These are phyloP conservation scores for Hydropotes inermis DNA, from an alignment of 2,113 vertebrate genomes.

Conservation along the genomic window DNA sequence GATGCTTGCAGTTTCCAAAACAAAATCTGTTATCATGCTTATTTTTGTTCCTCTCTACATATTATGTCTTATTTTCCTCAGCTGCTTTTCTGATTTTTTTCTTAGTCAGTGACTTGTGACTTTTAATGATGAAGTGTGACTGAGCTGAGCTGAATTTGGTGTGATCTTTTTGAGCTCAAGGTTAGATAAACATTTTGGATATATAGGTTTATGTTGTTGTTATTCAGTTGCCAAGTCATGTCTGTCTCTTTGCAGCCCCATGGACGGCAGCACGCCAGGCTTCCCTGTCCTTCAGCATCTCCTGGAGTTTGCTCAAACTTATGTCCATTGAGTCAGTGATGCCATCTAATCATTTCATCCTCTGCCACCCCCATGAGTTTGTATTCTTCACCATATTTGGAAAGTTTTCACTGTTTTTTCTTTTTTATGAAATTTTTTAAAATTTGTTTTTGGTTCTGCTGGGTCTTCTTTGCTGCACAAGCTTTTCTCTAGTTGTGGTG, in stretches of 20 bases:
- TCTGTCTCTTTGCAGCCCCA: background rate
- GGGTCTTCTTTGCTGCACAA: background rate
- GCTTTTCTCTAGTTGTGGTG: background rate
- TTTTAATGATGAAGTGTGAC: background rate
- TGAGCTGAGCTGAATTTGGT: background rate
- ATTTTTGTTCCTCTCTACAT: background rate
- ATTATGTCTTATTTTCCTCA: background rate
- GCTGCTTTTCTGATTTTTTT: background rate
- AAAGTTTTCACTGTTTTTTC: background rate
- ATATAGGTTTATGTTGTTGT: background rate
- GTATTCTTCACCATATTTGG: background rate
- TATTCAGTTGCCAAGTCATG: background rate
- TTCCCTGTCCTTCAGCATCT: background rate
- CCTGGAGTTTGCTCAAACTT: background rate
- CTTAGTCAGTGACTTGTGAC: background rate
- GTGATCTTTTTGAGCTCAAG: background rate
- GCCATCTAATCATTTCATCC: background rate
- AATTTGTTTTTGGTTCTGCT: background rate
- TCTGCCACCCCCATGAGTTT: background rate
- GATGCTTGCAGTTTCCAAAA: background rate
- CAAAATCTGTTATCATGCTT: background rate
- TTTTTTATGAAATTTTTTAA: background rate
- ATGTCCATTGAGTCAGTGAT: background rate
- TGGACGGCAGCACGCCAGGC: background rate
- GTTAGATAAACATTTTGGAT: background rate